phyloP scores from a whole-genome alignment of 1,140 invertebrate genomes.

The Lithobius niger region DNA sequence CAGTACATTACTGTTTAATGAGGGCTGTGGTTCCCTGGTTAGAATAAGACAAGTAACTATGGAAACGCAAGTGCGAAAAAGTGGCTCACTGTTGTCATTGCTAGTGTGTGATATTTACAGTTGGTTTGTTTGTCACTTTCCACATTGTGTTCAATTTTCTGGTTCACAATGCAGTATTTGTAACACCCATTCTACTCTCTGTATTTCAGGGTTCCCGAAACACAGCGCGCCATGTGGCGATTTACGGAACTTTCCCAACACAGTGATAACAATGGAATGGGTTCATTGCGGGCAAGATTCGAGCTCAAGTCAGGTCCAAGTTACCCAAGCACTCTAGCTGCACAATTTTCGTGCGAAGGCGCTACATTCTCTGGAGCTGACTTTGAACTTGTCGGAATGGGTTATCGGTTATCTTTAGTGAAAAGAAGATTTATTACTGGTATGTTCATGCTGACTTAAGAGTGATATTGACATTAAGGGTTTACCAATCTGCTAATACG shows the following conservation, averaged over 20 bases:
- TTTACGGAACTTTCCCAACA: conserved; percentile 77
- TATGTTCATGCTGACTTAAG: conserved; percentile 36
- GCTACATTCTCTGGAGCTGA: conserved; percentile 86
- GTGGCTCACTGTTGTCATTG: too few species aligned
- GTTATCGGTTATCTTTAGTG: conserved; percentile 83
- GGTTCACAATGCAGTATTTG: too few species aligned
- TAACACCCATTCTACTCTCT: too few species aligned
- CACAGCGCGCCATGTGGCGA: conserved; percentile 74
- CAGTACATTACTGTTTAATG: too few species aligned
- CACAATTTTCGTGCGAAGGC: conserved; percentile 89
- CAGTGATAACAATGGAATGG: conserved; percentile 72
- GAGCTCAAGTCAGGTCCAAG: conserved; percentile 68
- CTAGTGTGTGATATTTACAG: too few species aligned
- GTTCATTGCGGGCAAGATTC: conserved; percentile 76
- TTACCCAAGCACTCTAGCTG: conserved; percentile 62
- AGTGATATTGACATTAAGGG: too few species aligned
- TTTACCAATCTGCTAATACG: conserved; percentile 1
- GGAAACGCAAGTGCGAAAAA: too few species aligned
- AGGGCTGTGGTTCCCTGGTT: too few species aligned
- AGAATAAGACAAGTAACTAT: too few species aligned
- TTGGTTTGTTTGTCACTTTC: too few species aligned
- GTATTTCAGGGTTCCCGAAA: conserved; percentile 53
- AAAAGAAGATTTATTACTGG: conserved; percentile 90
- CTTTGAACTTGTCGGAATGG: conserved; percentile 73
- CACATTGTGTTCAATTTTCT: too few species aligned